phyloP scores from a whole-genome alignment of 1,140 invertebrate genomes.

The Zaprionus davidi region DNA sequence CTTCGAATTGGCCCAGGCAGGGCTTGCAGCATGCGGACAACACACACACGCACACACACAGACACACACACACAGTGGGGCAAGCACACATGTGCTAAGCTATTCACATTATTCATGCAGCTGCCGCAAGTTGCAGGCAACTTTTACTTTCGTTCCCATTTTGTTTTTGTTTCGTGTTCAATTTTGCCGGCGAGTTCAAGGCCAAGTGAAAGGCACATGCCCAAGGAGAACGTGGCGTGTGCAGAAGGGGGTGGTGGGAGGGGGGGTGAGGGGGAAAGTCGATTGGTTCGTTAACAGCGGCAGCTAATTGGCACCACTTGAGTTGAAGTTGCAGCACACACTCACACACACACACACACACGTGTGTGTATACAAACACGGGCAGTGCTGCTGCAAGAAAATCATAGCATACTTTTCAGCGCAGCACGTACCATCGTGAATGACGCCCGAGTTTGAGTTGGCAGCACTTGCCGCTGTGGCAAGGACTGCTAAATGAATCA shows the following conservation, averaged over 20 bases:
- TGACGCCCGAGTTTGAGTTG: conserved; percentile 1
- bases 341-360: conserved; percentile 10
- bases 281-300: conserved; percentile 32
- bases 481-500: conserved; percentile 26
- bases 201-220: conserved; percentile 39
- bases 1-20: conserved; percentile 34
- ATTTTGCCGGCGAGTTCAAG: conserved; percentile 75
- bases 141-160: conserved; percentile 74
- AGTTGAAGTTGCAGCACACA: conserved; percentile 27
- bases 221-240: background rate
- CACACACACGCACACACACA: conserved; percentile 13
- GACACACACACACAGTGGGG: background rate
- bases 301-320: conserved; percentile 66
- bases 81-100: conserved; percentile 7
- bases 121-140: conserved; percentile 65
- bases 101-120: conserved; percentile 73
- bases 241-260: background rate
- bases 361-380: background rate
- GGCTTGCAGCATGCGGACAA: conserved; percentile 47
- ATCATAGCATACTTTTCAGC: conserved; percentile 58
- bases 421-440: background rate
- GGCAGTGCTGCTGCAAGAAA: conserved; percentile 30
- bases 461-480: background rate
- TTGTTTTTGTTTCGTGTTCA: conserved; percentile 59
- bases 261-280: background rate